Base-by-base conservation (phyloP, 1,140 invertebrate species). In the Cherax destructor region DNA sequence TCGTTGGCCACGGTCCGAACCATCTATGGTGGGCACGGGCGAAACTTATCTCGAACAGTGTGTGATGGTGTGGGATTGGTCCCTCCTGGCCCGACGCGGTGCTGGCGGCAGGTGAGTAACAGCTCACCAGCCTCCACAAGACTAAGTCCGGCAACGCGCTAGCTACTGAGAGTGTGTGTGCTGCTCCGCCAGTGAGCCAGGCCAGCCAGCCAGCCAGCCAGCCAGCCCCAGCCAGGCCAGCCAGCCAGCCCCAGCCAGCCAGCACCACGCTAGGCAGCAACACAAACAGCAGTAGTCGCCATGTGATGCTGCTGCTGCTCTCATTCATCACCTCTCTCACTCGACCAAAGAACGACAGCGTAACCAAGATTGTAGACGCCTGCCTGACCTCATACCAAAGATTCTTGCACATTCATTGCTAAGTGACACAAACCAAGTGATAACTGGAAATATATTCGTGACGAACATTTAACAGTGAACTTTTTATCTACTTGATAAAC, bases 1-100 rank as follows among this genome's bases (percentile, higher is more conserved):
- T 90, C 83, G 92, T 92, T 92, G 92, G 92, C 92, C 87, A 89
- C 87, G 77, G 83, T 92, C 87, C 83, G 87, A 92, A 79, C 87
- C 83, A 72, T 89, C 91, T 89, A 89, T 92, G 81, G 81, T 88
- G 81, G 56, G 80, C 80, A 88, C 86, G 80, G 61, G 84, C 81
- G 86, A 84, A 92, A 87, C 83, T 87, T 88, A 88, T 92, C 83
- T 92, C 83, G 78, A 92, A 56, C 65, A 88, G 86, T 92, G 91
- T 88, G 91, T 92, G 91, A 92, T 84, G 91, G 91, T 92, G 91
- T 88, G 86, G 86, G 91, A 92, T 92, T 74, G 86, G 89, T 86
- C 91, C 86, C 83, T 88, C 77, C 79, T 85, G 86, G 86, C 91
- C 85, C 91, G 50, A 56, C 79, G 86, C 76, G 74, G 86, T 74